phyloP scores from a whole-genome alignment of 2,888 invertebrate species.

The Drosophila borborema region DNA sequence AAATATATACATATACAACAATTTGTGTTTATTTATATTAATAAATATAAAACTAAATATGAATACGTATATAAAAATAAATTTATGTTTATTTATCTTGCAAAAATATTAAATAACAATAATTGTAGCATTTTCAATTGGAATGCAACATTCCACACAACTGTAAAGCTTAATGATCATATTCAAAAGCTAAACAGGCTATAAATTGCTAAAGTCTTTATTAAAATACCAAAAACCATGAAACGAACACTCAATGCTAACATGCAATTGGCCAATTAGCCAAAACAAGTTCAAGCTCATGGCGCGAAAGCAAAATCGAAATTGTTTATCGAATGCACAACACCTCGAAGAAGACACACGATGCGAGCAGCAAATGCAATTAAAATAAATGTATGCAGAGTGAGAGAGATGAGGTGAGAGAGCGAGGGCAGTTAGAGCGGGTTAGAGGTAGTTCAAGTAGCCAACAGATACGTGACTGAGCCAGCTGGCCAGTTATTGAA shows the following conservation, averaged over 20 bases:
- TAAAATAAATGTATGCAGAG: constrained; percentile 74
- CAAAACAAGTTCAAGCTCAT: constrained; percentile 23
- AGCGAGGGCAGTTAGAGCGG: background rate
- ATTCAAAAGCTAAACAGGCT: background rate
- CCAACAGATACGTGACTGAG: constrained; percentile 67
- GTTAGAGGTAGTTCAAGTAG: constrained; percentile 35
- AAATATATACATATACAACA: too few relatives aligned
- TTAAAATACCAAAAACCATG: background rate
- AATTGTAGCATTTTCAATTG: background rate
- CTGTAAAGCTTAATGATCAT: background rate
- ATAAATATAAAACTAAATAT: too few relatives aligned
- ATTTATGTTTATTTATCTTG: too few relatives aligned
- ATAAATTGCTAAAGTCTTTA: background rate
- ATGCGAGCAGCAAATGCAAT: constrained; percentile 61
- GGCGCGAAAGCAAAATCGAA: constrained; percentile 9
- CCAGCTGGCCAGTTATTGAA: constrained; percentile 63
- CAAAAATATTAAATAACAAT: background rate
- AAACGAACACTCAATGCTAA: constrained; percentile 5
- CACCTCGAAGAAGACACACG: constrained; percentile 30
- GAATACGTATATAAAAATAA: too few relatives aligned
- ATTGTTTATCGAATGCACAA: constrained; percentile 31
- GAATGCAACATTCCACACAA: background rate
- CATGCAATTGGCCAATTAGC: constrained; percentile 58
- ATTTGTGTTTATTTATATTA: too few relatives aligned
- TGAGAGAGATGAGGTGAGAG: background rate